Evolutionary conservation across 2,888 invertebrate species (phyloP).

Genomic region (Pasiphila rectangulata): DNA sequence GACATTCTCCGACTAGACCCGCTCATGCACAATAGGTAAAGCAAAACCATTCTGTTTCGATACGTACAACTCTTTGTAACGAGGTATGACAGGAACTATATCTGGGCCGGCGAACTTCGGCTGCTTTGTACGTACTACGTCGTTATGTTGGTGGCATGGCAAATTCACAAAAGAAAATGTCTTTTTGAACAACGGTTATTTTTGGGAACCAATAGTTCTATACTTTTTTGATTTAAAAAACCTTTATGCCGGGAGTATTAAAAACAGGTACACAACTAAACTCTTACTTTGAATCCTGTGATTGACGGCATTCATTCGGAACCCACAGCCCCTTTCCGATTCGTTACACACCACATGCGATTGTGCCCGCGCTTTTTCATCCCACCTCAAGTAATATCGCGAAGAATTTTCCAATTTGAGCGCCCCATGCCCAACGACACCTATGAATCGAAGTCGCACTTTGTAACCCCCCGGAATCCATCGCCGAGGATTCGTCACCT

Average conservation of each 20-base stretch:
- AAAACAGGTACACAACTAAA: too few relatives aligned
- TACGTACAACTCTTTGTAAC: conserved; percentile 23
- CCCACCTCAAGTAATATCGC: conserved; percentile 57
- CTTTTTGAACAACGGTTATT: background rate
- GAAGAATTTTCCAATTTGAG: conserved; percentile 70
- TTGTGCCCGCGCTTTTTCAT: conserved; percentile 43
- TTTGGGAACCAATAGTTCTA: too few relatives aligned
- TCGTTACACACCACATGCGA: conserved; percentile 34
- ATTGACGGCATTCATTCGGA: conserved; percentile 22
- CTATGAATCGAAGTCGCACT: conserved; percentile 66
- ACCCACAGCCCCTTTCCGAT: conserved; percentile 33
- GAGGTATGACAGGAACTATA: conserved; percentile 32
- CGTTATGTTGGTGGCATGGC: background rate
- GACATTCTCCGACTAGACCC: conserved; percentile 32
- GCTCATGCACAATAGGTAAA: conserved; percentile 23
- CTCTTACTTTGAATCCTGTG: conserved; percentile 9
- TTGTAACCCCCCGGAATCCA: conserved; percentile 39
- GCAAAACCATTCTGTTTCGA: conserved; percentile 17
- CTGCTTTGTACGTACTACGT: background rate
- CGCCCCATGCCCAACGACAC: conserved; percentile 66
- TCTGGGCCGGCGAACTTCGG: conserved; percentile 10
- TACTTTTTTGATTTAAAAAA: too few relatives aligned
- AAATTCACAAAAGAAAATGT: conserved; percentile 2
- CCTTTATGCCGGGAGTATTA: too few relatives aligned
- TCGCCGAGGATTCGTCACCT: conserved; percentile 66